Conservation (phyloP, 2,113 vertebrate species). For the Chaenogobius annularis region DNA sequence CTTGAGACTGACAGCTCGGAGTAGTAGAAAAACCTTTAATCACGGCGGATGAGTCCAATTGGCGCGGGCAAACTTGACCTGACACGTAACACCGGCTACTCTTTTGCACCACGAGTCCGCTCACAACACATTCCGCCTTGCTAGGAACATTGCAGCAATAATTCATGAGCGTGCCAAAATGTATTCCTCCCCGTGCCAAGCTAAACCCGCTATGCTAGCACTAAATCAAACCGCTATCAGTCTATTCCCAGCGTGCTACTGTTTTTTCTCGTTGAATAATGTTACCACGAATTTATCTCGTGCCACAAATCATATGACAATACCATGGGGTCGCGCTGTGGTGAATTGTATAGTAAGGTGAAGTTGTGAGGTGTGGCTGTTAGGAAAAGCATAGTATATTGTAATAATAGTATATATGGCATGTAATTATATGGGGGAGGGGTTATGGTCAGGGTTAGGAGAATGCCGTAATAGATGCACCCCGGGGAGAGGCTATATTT, state of each 20-base stretch:
- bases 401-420: conserved; percentile 27
- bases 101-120: background rate
- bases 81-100: background rate
- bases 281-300: conserved; percentile 2
- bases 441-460: conserved; percentile 21
- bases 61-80: conserved; percentile 12
- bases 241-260: background rate
- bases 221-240: conserved; percentile 4
- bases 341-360: background rate
- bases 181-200: background rate
- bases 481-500: conserved; percentile 34
- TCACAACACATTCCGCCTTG: background rate
- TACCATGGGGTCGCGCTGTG: conserved; percentile 18
- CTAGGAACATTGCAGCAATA: background rate
- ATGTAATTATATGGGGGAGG: conserved; percentile 28
- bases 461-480: conserved; percentile 17
- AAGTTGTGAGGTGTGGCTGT: background rate
- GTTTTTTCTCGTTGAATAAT: background rate
- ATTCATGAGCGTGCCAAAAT: background rate
- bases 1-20: conserved; percentile 22
- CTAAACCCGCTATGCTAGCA: conserved; percentile 13
- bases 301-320: conserved; percentile 22
- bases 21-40: conserved; percentile 22
- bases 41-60: conserved; percentile 15
- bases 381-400: conserved; percentile 14